Conservation (phyloP, 2,113 vertebrate genomes). For the Aspidoscelis tigris region DNA sequence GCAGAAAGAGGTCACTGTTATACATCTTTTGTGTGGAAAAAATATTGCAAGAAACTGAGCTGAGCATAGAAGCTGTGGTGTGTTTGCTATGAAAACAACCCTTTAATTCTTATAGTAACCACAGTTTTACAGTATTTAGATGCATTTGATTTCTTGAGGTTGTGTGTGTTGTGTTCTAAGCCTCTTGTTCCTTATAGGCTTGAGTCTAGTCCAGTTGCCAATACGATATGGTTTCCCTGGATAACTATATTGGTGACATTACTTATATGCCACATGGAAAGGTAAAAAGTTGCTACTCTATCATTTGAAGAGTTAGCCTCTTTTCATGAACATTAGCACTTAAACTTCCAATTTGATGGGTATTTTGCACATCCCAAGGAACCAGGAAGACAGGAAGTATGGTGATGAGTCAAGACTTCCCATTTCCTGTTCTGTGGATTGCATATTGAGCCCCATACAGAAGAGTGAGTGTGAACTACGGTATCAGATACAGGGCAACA, state of each 20-base stretch:
- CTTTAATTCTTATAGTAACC: slow-evolving; percentile 25
- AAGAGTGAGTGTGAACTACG: not conserved
- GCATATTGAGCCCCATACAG: not conserved
- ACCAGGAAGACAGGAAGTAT: not conserved
- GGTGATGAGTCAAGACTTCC: not conserved
- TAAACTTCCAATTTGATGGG: not conserved
- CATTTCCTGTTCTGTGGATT: not conserved
- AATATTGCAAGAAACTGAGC: slow-evolving; percentile 3
- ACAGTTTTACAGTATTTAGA: slow-evolving; percentile 15
- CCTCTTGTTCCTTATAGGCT: slow-evolving; percentile 19
- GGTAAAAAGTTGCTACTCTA: slow-evolving; percentile 40
- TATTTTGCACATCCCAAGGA: not conserved
- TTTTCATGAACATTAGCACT: slow-evolving; percentile 17
- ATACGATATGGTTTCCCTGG: slow-evolving; percentile 18
- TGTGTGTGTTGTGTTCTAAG: slow-evolving; percentile 28
- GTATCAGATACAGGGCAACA: not conserved
- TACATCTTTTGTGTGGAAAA: slow-evolving; percentile 33
- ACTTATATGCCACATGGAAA: not conserved
- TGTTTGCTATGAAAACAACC: slow-evolving; percentile 47
- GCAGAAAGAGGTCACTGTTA: slow-evolving; percentile 20
- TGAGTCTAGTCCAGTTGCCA: slow-evolving; percentile 1
- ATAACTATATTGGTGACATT: slow-evolving; percentile 18
- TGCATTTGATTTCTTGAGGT: slow-evolving; percentile 10
- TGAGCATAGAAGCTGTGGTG: not conserved
- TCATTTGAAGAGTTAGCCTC: not conserved